These are phyloP conservation scores for Danaus chrysippus DNA, from an alignment of 2,888 invertebrate genomes.

Conservation along the genomic window DNA sequence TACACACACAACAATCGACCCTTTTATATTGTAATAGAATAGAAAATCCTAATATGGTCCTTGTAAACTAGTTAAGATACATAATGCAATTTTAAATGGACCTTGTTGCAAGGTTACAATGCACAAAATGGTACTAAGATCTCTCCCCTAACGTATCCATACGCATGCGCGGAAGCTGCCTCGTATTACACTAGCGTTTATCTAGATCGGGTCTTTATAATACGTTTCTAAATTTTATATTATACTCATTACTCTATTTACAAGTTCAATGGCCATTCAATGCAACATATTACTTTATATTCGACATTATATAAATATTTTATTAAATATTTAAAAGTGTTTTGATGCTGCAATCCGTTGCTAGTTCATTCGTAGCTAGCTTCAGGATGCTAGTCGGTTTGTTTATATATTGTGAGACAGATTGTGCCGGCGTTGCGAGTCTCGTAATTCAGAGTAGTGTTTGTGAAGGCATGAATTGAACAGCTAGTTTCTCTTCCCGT, in stretches of 20 bases:
- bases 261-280: too few species aligned
- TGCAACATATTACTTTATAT: neutral
- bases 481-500: conserved; percentile 32
- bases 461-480: conserved; percentile 63
- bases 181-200: conserved; percentile 70
- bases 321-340: conserved; percentile 2
- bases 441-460: conserved; percentile 53
- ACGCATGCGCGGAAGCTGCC: conserved; percentile 71
- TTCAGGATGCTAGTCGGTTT: conserved; percentile 68
- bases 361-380: conserved; percentile 54
- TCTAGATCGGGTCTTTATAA: conserved; percentile 21
- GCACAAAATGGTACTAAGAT: conserved; percentile 55
- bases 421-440: conserved; percentile 68
- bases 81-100: conserved; percentile 47
- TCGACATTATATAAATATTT: neutral
- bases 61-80: conserved; percentile 50
- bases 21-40: conserved; percentile 15
- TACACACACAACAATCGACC: conserved; percentile 29
- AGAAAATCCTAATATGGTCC: conserved; percentile 15
- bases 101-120: conserved; percentile 56
- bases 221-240: conserved; percentile 15
- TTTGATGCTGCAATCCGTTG: conserved; percentile 24
- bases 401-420: conserved; percentile 77
- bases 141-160: conserved; percentile 43
- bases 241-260: conserved; percentile 6